Percentiles rank a stretch among this genome's conserved stretches.
These are phyloP conservation scores for Drosophila mulleri DNA, from an alignment of 2,888 invertebrate genomes.

Conservation along the genomic window DNA sequence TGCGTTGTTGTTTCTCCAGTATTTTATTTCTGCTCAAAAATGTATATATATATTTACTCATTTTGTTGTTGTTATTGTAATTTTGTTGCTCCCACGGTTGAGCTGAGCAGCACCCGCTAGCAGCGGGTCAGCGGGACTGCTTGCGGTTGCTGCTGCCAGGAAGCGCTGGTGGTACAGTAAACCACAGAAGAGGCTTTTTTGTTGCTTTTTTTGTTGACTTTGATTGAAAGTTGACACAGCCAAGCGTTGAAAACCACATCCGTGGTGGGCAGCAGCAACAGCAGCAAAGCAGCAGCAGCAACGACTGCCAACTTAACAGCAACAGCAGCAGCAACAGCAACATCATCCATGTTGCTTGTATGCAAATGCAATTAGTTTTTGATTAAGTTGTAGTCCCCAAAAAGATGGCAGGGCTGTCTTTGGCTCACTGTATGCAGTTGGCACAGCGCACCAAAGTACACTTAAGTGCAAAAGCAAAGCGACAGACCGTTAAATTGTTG, in stretches of 20 bases:
- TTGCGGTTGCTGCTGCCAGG: constrained; percentile 66
- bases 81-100: constrained; percentile 74
- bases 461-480: constrained; percentile 82
- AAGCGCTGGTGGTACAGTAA: constrained; percentile 67
- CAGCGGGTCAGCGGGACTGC: constrained; percentile 44
- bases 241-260: constrained; percentile 83
- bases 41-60: constrained; percentile 9
- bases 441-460: constrained; percentile 78
- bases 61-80: neutral
- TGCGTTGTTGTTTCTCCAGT: constrained; percentile 46
- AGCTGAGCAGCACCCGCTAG: constrained; percentile 79
- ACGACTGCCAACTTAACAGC: constrained; percentile 11
- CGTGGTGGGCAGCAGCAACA: constrained; percentile 69
- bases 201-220: constrained; percentile 69
- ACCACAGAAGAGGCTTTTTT: constrained; percentile 64
- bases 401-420: constrained; percentile 47
- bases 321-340: constrained; percentile 16
- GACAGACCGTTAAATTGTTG: constrained; percentile 84
- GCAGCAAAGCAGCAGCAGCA: constrained; percentile 41
- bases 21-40: constrained; percentile 10
- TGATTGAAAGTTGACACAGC: constrained; percentile 82
- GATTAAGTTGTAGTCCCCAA: constrained; percentile 74
- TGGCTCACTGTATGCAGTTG: constrained; percentile 31
- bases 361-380: constrained; percentile 81
- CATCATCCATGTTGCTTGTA: constrained; percentile 48